A percentile compares a stretch with the other conserved stretches of the same genome.
Evolutionary conservation across 2,797 vertebrate genomes (phyloP).

Genomic region (Chelmon rostratus): DNA sequence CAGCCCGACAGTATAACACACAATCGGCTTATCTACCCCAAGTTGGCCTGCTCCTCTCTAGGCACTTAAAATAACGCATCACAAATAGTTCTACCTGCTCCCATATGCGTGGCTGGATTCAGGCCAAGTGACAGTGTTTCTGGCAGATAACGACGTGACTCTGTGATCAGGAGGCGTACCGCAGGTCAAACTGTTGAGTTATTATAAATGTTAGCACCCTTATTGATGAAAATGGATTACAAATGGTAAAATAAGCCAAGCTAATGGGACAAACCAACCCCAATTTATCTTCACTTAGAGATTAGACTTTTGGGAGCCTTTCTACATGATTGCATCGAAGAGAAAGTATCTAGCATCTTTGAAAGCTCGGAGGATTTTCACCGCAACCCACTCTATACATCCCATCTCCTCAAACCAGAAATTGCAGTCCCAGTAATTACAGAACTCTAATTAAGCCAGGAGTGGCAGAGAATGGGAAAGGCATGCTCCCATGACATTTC

Average conservation of each 20-base stretch:
- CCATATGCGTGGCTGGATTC: slow-evolving; percentile 54
- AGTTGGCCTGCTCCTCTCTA: slow-evolving; percentile 54
- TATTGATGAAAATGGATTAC: slow-evolving; percentile 64
- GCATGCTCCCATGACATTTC: slow-evolving; percentile 81
- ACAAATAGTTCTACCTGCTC: slow-evolving; percentile 70
- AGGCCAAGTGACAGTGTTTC: slow-evolving; percentile 55
- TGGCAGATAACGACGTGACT: slow-evolving; percentile 51
- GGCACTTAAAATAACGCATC: slow-evolving; percentile 61
- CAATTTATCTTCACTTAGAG: slow-evolving; percentile 68
- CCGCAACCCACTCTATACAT: slow-evolving; percentile 62
- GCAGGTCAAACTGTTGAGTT: slow-evolving; percentile 49
- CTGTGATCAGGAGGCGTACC: slow-evolving; percentile 36
- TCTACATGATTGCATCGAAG: slow-evolving; percentile 56
- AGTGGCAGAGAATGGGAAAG: slow-evolving; percentile 75
- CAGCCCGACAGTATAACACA: slow-evolving; percentile 67
- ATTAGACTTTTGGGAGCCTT: slow-evolving; percentile 56
- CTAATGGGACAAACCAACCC: slow-evolving; percentile 65
- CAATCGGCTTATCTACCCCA: slow-evolving; percentile 64
- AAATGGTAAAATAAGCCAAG: slow-evolving; percentile 52
- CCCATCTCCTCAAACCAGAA: slow-evolving; percentile 78
- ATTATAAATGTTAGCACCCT: slow-evolving; percentile 49
- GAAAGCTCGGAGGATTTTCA: slow-evolving; percentile 75
- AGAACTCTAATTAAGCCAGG: slow-evolving; percentile 83
- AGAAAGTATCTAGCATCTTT: slow-evolving; percentile 55
- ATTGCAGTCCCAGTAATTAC: slow-evolving; percentile 85